Evolutionary conservation across 2,113 vertebrate genomes (phyloP).

Genomic region (Vicugna pacos): DNA sequence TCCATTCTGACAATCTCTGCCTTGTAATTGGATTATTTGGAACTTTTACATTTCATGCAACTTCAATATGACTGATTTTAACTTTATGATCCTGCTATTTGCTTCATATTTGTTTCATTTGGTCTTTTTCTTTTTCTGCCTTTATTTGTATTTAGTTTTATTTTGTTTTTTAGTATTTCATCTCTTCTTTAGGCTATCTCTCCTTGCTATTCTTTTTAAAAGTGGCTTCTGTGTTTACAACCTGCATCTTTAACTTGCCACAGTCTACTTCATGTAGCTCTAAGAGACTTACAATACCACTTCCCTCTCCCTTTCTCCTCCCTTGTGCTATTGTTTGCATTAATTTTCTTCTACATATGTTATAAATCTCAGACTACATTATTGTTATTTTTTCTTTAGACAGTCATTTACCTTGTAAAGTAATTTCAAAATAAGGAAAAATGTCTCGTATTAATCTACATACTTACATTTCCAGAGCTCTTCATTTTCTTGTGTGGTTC

Average conservation of each 20-base stretch:
- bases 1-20: not conserved
- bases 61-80: not conserved
- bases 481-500: slow-evolving; percentile 42
- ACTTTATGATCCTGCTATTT: not conserved
- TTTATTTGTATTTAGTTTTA: not conserved
- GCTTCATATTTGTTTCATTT: not conserved
- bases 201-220: slow-evolving; percentile 1
- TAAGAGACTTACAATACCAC: not conserved
- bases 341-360: not conserved
- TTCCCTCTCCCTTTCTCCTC: not conserved
- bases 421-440: slow-evolving; percentile 14
- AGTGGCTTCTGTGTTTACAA: not conserved
- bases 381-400: slow-evolving; percentile 32
- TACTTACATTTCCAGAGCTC: not conserved
- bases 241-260: not conserved
- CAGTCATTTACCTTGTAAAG: not conserved
- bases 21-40: not conserved
- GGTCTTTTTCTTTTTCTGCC: slow-evolving; percentile 22
- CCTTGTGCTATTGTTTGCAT: not conserved
- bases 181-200: not conserved
- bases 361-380: not conserved
- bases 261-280: not conserved
- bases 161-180: not conserved
- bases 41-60: not conserved
- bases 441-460: not conserved